Evolutionary conservation across 2,888 invertebrate species (phyloP).

Genomic region (Odiellus spinosus): DNA sequence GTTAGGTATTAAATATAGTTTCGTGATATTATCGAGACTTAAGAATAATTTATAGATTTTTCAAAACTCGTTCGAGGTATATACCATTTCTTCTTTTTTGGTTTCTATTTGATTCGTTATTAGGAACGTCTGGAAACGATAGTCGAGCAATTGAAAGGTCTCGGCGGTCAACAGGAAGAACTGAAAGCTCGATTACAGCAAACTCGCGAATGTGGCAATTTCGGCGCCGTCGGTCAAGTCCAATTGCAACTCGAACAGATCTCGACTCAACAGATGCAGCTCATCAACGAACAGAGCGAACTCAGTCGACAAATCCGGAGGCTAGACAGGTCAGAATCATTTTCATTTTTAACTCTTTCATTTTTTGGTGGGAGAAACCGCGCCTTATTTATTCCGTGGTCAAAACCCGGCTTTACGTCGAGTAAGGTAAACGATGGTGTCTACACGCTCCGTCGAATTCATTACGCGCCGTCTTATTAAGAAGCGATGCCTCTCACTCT

Average conservation of each 20-base stretch:
- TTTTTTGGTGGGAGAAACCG: no score
- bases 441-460: no score
- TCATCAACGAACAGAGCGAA: slow-evolving; percentile 34
- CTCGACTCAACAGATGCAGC: slow-evolving; percentile 31
- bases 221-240: slow-evolving; percentile 25
- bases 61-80: no score
- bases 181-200: slow-evolving; percentile 29
- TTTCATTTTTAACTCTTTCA: not conserved
- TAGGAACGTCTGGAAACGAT: slow-evolving; percentile 35
- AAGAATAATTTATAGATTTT: no score
- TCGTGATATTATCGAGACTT: no score
- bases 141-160: slow-evolving; percentile 31
- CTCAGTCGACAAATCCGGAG: slow-evolving; percentile 27
- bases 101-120: not conserved
- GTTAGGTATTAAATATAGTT: no score
- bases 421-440: no score
- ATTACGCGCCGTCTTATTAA: no score
- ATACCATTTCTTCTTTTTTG: no score
- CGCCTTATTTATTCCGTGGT: no score
- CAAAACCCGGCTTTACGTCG: no score
- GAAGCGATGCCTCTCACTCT: no score
- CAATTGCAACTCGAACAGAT: slow-evolving; percentile 31
- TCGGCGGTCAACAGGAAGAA: slow-evolving; percentile 29
- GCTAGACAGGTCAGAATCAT: slow-evolving; percentile 19
- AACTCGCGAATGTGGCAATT: slow-evolving; percentile 28